These are phyloP conservation scores for Oophaga sylvatica DNA, from an alignment of 2,797 vertebrate species.

Conservation along the genomic window DNA sequence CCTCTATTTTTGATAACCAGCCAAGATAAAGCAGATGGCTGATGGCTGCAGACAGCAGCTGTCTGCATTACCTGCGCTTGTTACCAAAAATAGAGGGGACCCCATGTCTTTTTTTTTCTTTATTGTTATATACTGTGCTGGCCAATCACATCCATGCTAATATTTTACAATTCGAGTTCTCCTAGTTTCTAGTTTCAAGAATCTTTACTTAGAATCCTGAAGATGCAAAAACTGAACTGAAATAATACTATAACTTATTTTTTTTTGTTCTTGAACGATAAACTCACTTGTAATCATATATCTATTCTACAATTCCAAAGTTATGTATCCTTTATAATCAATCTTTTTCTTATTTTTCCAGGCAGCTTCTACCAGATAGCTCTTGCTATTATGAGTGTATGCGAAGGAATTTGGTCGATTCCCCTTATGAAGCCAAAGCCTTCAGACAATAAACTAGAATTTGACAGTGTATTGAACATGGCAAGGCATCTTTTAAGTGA, in stretches of 20 bases:
- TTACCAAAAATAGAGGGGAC: no score
- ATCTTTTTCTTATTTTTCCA: conserved; percentile 39
- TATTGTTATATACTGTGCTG: no score
- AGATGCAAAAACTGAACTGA: background rate
- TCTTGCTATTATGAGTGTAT: conserved; percentile 63
- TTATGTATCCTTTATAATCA: background rate
- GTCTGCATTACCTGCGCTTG: no score
- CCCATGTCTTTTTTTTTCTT: no score
- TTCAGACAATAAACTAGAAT: conserved; percentile 61
- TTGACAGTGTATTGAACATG: conserved; percentile 62
- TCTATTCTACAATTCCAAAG: background rate
- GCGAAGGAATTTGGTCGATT: conserved; percentile 50
- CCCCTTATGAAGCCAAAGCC: conserved; percentile 45
- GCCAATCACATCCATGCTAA: no score
- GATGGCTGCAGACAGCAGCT: no score
- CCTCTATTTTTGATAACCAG: no score
- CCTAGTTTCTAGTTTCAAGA: no score
- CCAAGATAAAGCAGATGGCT: no score
- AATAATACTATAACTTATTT: background rate
- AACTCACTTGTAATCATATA: background rate
- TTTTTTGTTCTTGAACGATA: background rate
- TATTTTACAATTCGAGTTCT: no score
- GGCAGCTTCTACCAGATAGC: conserved; percentile 61
- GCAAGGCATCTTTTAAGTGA: conserved; percentile 64
- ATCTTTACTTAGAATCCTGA: no score